phyloP scores from a whole-genome alignment of 2,113 vertebrate genomes.

The Gadus chalcogrammus region DNA sequence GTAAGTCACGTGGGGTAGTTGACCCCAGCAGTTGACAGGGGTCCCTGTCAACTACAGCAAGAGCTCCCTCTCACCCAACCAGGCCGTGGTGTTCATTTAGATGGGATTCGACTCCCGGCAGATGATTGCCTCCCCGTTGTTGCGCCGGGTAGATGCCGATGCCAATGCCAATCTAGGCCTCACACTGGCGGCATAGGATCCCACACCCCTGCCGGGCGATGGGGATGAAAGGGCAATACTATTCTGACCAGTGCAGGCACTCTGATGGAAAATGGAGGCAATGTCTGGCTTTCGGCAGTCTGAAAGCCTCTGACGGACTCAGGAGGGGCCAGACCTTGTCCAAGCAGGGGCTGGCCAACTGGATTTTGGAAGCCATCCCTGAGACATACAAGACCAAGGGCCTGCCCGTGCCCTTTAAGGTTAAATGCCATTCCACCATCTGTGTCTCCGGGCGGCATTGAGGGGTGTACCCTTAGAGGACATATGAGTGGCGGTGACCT shows the following conservation, averaged over 20 bases:
- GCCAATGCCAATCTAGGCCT: neutral
- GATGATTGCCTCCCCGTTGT: neutral
- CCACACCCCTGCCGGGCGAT: neutral
- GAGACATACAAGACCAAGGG: no score
- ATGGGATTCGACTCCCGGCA: no score
- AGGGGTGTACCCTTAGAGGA: neutral
- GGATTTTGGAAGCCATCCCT: neutral
- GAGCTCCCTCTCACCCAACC: no score
- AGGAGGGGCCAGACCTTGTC: neutral
- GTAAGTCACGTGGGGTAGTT: no score
- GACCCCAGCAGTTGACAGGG: no score
- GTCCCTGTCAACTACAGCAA: no score
- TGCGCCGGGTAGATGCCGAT: no score
- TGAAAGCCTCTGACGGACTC: neutral
- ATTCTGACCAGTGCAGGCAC: neutral
- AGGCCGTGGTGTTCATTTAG: no score
- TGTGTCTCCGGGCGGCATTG: neutral
- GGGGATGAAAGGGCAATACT: neutral
- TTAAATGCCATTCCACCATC: neutral
- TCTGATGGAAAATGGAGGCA: neutral
- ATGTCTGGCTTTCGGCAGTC: neutral
- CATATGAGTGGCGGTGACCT: neutral
- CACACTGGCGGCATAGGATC: neutral
- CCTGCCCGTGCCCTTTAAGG: neutral
- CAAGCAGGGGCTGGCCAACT: neutral